phyloP scores from a whole-genome alignment of 2,797 vertebrate genomes.

The Linurgus olivaceus region DNA sequence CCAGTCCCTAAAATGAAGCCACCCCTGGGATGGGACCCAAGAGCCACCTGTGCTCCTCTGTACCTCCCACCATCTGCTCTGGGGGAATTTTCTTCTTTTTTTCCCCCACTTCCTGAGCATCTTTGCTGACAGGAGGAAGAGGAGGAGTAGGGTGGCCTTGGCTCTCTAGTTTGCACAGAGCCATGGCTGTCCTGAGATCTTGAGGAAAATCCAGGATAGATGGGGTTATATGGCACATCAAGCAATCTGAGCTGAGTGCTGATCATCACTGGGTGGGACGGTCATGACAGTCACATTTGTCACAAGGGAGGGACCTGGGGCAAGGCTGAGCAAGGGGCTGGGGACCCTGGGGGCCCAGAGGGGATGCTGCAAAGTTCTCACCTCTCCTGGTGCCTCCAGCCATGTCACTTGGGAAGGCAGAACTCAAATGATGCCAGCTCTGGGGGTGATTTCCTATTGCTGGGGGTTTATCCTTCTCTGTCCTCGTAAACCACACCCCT shows the following conservation, averaged over 20 bases:
- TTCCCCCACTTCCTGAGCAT: not conserved
- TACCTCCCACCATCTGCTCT: not conserved
- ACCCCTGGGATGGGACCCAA: not conserved
- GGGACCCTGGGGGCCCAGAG: not conserved
- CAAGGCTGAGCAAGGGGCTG: not conserved
- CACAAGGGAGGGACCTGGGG: not conserved
- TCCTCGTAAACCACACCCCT: not conserved
- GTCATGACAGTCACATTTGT: not conserved
- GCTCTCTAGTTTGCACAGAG: slow-evolving; percentile 44
- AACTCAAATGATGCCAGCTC: not conserved
- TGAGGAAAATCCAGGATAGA: not conserved
- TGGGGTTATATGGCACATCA: not conserved
- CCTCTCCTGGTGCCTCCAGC: not conserved
- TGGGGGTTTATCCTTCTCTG: not conserved
- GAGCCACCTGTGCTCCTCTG: not conserved
- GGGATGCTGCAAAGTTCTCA: not conserved
- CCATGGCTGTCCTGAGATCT: not conserved
- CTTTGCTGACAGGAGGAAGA: not conserved
- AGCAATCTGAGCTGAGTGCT: not conserved
- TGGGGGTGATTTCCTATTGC: not conserved
- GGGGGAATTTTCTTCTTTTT: not conserved
- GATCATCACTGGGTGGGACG: not conserved
- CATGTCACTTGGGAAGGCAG: not conserved
- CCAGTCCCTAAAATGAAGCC: not conserved
- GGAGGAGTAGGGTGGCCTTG: not conserved